Evolutionary conservation across 2,888 invertebrate species (phyloP), one percentile per base, ranked within the genome.

Genomic region (Ochropacha duplaris): DNA sequence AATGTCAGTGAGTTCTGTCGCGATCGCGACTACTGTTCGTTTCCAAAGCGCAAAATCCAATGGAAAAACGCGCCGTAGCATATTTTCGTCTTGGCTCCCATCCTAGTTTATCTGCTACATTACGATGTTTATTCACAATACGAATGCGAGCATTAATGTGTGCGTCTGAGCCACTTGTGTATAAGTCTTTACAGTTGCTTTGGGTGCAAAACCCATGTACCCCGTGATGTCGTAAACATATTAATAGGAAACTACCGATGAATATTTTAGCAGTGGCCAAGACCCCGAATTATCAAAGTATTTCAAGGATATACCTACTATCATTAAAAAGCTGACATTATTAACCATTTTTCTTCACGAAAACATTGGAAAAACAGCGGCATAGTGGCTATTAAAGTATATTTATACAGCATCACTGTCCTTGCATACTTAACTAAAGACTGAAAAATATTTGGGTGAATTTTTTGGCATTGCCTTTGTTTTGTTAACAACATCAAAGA

Each of bases 111-210:
- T 92, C 92, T 90, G 90, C 88, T 92, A 91, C 92, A 91, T 92
- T 91, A 91, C 92, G 91, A 92, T 92, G 92, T 92, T 92, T 92
- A 92, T 92, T 92, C 92, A 92, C 92, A 92, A 92, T 92, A 90
- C 91, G 86, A 90, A 90, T 88, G 88, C 78, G 88, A 87, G 78
- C 90, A 90, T 89, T 88, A 87, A 89, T 91, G 90, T 90, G 89
- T 87, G 88, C 84, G 89, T 87, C 83, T 81, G 82, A 69, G 81
- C 86, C 84, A 87, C 88, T 90, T 84, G 87, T 87, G 81, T 81
- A 81, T 75, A 71, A 75, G 74, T 74, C 74, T 79, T 72, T 78
- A 74, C 75, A 71, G 72, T 74, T 68, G 71, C 72, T 75, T 77
- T 74, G 68, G 69, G 73, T 71, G 71, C 70, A 76, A 72, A 74